A percentile compares a stretch with the other conserved stretches of the same genome.
These are phyloP conservation scores for Accipiter virgatus DNA, from an alignment of 2,113 vertebrate genomes.

Conservation along the genomic window DNA sequence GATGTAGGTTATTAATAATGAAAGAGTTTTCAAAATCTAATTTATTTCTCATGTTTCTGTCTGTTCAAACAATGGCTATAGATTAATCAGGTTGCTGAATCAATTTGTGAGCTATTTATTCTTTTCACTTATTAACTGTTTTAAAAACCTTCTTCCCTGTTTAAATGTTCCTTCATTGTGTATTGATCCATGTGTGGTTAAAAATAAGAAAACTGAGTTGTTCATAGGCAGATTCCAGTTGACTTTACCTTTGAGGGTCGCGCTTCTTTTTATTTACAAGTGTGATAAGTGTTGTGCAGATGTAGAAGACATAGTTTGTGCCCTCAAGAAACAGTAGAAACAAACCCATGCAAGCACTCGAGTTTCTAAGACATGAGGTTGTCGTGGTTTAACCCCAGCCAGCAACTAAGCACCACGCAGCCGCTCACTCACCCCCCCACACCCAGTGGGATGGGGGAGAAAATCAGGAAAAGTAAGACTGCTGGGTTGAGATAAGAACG, in stretches of 20 bases:
- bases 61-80: background rate
- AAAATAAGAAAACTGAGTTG: background rate
- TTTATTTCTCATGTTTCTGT: constrained; percentile 28
- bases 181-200: background rate
- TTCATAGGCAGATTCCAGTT: background rate
- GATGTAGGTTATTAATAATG: constrained; percentile 28
- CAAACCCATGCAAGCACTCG: background rate
- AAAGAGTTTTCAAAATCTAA: constrained; percentile 37
- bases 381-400: no score
- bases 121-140: background rate
- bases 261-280: background rate
- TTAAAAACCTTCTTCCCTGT: background rate
- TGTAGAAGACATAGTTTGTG: background rate
- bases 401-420: no score
- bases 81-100: constrained; percentile 14
- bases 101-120: constrained; percentile 29
- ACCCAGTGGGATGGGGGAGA: no score
- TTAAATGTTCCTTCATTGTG: background rate
- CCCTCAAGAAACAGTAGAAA: background rate
- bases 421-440: no score
- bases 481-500: no score
- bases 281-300: background rate
- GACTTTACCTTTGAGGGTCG: constrained; percentile 23
- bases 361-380: background rate
- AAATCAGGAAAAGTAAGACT: no score